phyloP scores from a whole-genome alignment of 2,797 vertebrate genomes.

The Melanotaenia nigrans region DNA sequence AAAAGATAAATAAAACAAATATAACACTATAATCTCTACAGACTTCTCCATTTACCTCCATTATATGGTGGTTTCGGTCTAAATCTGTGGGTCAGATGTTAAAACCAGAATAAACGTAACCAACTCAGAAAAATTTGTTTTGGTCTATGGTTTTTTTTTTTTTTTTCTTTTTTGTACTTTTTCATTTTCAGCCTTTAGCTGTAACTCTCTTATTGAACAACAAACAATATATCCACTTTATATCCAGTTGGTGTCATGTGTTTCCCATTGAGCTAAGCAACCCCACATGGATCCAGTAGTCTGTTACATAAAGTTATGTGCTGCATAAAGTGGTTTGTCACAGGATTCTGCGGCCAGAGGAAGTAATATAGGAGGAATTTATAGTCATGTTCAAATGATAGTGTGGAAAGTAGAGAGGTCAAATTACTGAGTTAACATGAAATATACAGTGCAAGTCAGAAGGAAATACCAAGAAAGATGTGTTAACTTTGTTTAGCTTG shows the following conservation, averaged over 20 bases:
- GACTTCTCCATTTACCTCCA: neutral
- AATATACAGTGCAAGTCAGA: neutral
- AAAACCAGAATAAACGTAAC: neutral
- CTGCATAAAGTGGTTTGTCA: neutral
- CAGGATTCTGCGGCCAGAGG: neutral
- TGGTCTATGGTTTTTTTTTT: too few relatives aligned
- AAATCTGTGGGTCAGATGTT: neutral
- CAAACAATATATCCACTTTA: neutral
- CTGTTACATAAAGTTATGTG: neutral
- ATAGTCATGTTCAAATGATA: neutral
- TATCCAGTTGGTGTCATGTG: neutral
- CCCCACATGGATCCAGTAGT: neutral
- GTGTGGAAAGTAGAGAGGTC: neutral
- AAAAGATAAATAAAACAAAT: too few relatives aligned
- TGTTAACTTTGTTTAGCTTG: too few relatives aligned
- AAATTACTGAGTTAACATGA: neutral
- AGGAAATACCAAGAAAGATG: neutral
- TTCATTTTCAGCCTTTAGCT: neutral
- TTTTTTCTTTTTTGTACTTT: neutral
- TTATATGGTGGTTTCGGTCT: neutral
- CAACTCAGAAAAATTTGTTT: neutral
- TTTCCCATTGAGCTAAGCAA: neutral
- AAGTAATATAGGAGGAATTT: neutral
- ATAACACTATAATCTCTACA: neutral
- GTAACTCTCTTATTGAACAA: neutral